Evolutionary conservation across 2,113 vertebrate genomes (phyloP), one percentile per base, ranked within the genome.

Genomic region (Cottus gobio): DNA sequence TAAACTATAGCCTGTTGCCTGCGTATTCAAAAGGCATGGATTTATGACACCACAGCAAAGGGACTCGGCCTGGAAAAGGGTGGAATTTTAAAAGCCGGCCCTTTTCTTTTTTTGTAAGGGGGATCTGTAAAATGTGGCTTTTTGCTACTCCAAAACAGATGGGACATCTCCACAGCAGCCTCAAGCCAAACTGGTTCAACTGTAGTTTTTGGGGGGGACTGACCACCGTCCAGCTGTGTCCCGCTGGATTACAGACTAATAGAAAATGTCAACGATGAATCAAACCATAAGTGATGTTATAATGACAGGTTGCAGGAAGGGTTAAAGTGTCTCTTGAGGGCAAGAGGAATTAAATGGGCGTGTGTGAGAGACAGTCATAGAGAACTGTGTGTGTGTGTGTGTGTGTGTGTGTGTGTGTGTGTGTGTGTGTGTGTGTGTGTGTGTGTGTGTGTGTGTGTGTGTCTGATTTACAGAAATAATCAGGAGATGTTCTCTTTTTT

Each of bases 121-220:
- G 34, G 54, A 70, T 84, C 69, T 81, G 57, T 91, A 89, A 91
- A 92, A 90, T 91, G 89, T 86, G 89, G 92, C 68, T 74, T 77
- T 67, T 46, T 82, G 79, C 74, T 90, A 46, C 79, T 87, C 34
- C 69, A 81, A 93, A 93, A 88, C 92, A 93, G 91, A 92, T 92
- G 93, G 87, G 80, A 63, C 62, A 85, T 85, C 85, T 86, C 87
- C 31, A 61, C 58, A 76, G 77, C 66, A 63, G 88, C 91, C 86
- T 76, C 22, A 11, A 80, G 88, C 86, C 68, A 81, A 34, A 77
- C 83, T 81, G 85, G 72, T 87, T 88, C 57, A 87, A 75, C 82
- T 79, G 79, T 71, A 86, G 85, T 83, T 85, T 60, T 18, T 18
- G 50, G n/a, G n/a, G 76, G 74, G 70, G 61, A 3, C 80, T 75